Percentiles rank a stretch among this genome's conserved stretches.
Conservation (phyloP, 1,140 invertebrate genomes). For the Diabrotica virgifera region DNA sequence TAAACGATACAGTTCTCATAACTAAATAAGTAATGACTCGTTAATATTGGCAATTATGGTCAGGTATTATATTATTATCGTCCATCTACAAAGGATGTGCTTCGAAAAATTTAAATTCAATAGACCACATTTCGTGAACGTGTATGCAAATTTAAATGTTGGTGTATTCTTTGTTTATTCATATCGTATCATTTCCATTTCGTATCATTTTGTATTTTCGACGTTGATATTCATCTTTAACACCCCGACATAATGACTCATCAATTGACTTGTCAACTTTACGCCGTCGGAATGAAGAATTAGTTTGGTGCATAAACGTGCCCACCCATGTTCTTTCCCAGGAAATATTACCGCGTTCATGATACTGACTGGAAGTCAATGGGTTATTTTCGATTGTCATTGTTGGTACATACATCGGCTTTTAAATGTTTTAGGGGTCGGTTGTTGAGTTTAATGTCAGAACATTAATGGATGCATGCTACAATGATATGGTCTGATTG, state of each 20-base stretch:
- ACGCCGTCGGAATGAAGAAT: constrained; percentile 14
- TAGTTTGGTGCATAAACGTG: background rate
- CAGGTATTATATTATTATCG: background rate
- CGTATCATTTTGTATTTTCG: constrained; percentile 4
- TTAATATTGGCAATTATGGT: constrained; percentile 5
- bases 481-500: no score
- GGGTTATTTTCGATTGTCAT: background rate
- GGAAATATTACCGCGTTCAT: constrained; percentile 1
- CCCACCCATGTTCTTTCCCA: constrained; percentile 13
- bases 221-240: constrained; percentile 19
- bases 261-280: constrained; percentile 21
- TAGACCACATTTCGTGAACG: background rate
- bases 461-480: no score
- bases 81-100: background rate
- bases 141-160: constrained; percentile 15
- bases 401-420: background rate
- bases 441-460: background rate
- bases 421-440: background rate
- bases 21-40: no score
- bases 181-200: constrained; percentile 13
- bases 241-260: constrained; percentile 21
- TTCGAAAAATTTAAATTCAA: background rate
- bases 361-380: background rate
- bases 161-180: constrained; percentile 15
- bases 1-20: no score